Percentiles rank a stretch among this genome's conserved stretches.
phyloP scores from a whole-genome alignment of 1,140 invertebrate species.

The Heliothis virescens region DNA sequence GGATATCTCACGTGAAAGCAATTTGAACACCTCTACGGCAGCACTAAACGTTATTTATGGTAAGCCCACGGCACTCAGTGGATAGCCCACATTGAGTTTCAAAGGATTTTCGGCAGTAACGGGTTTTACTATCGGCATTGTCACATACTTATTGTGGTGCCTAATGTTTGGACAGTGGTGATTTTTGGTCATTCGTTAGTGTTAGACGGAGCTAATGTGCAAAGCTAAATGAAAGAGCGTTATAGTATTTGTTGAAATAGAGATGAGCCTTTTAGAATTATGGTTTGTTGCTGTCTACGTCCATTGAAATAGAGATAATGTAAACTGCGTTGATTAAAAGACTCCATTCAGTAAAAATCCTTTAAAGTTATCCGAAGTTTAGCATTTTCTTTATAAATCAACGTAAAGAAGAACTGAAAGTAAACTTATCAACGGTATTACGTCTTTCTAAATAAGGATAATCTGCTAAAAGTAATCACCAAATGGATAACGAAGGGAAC shows the following conservation, averaged over 20 bases:
- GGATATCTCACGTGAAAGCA: slow-evolving; percentile 82
- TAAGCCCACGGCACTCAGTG: slow-evolving; percentile 76
- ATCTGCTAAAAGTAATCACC: slow-evolving; percentile 28
- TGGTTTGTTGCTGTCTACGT: too few relatives aligned
- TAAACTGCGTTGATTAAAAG: too few relatives aligned
- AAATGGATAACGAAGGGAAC: slow-evolving; percentile 27
- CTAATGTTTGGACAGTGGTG: neutral
- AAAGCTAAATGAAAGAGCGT: too few relatives aligned
- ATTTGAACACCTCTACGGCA: slow-evolving; percentile 79
- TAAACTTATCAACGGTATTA: slow-evolving; percentile 20
- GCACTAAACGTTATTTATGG: slow-evolving; percentile 84
- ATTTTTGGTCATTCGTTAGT: slow-evolving; percentile 7
- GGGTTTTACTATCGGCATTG: slow-evolving; percentile 38
- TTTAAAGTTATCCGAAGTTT: neutral
- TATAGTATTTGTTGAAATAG: too few relatives aligned
- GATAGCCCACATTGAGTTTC: slow-evolving; percentile 75
- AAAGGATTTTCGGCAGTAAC: slow-evolving; percentile 67
- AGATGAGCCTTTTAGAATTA: too few relatives aligned
- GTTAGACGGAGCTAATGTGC: too few relatives aligned
- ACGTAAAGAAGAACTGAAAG: slow-evolving; percentile 8
- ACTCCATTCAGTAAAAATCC: neutral
- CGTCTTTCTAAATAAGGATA: slow-evolving; percentile 31
- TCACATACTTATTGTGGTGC: slow-evolving; percentile 43
- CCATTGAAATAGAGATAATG: too few relatives aligned
- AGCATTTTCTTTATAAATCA: slow-evolving; percentile 29